Evolutionary conservation across 2,113 vertebrate genomes (phyloP).

Genomic region (Bos indicus): DNA sequence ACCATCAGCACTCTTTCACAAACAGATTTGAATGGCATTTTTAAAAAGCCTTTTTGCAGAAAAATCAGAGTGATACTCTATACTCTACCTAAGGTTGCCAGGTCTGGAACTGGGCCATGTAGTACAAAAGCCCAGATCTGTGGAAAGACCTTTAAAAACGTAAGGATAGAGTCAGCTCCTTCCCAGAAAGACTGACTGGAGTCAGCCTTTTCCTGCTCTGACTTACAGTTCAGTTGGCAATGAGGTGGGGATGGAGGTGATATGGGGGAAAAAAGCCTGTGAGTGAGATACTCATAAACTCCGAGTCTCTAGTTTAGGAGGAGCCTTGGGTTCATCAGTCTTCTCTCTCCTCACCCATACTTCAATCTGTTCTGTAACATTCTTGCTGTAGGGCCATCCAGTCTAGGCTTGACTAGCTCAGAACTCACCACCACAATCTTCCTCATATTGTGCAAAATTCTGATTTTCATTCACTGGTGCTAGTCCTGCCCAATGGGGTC

Average conservation of each 20-base stretch:
- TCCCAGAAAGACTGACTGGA: neutral
- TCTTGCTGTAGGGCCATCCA: neutral
- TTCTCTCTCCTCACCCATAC: neutral
- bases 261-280: neutral
- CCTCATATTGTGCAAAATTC: neutral
- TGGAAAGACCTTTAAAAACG: neutral
- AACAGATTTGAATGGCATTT: neutral
- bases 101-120: conserved; percentile 5
- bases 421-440: neutral
- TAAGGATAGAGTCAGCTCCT: neutral
- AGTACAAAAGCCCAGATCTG: neutral
- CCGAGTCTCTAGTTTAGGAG: neutral
- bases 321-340: neutral
- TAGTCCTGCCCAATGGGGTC: neutral
- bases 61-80: neutral
- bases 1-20: neutral
- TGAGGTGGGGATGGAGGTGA: neutral
- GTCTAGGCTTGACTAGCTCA: neutral
- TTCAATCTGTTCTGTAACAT: neutral
- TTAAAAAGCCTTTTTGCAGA: neutral
- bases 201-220: neutral
- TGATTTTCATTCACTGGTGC: neutral
- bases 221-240: neutral
- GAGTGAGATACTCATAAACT: neutral
- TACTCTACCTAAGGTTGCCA: neutral